phyloP scores from a whole-genome alignment of 92 coral and sea anemone genomes.

The Phymanthus crucifer region DNA sequence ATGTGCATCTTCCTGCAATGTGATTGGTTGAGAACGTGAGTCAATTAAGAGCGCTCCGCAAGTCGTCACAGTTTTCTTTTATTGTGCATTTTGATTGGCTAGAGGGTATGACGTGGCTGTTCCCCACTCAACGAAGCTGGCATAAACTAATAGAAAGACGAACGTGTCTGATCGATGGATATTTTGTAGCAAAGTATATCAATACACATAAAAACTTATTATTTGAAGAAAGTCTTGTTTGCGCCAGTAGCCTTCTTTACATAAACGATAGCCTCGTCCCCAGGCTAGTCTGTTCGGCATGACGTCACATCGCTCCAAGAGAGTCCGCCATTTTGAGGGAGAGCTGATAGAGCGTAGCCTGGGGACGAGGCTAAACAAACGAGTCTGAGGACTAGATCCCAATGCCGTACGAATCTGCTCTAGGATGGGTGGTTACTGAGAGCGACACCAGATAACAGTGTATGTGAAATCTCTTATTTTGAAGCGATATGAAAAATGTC shows the following conservation, averaged over 20 bases:
- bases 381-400: background rate
- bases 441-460: background rate
- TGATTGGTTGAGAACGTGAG: too few species aligned
- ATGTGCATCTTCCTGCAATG: too few species aligned
- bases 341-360: too few species aligned
- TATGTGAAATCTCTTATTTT: background rate
- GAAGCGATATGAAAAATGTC: background rate
- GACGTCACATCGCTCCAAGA: too few species aligned
- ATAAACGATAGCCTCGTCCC: background rate
- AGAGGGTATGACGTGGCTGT: too few species aligned
- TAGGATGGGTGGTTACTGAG: background rate
- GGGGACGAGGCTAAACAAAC: background rate
- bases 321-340: too few species aligned
- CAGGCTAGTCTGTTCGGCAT: background rate
- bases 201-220: background rate
- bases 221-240: background rate
- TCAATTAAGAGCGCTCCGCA: too few species aligned
- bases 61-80: too few species aligned
- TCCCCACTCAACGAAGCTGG: too few species aligned
- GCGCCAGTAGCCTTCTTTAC: background rate
- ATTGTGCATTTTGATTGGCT: too few species aligned
- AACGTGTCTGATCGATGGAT: constrained; percentile 5
- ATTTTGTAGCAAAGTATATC: background rate
- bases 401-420: background rate
- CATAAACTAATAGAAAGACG: background rate